Evolutionary conservation across 2,797 vertebrate genomes (phyloP), one percentile per base, ranked within the genome.

Genomic region (Pseudopleuronectes americanus): DNA sequence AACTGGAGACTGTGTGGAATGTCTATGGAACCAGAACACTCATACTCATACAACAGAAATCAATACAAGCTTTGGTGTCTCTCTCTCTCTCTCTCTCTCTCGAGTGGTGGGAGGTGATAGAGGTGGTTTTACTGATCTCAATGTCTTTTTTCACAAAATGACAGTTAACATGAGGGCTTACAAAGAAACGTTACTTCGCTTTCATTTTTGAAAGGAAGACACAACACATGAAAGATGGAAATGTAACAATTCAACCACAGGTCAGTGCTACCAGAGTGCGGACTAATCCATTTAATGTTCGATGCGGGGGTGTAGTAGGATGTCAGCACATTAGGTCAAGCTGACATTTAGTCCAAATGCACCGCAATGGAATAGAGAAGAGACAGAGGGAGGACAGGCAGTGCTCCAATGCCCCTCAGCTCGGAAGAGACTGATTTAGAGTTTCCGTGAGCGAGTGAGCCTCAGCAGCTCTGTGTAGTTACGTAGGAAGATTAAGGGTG

Each of bases 291-390:
- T 83, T 87, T 81, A 79, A 81, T 76, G 84, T 90, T 86, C 52
- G 67, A 88, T 81, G 64, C 61, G 26, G 64, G 64, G 43, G 54
- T 2, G 55, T 12, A 78, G 65, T 26, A 47, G 59, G 55, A 89
- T 8, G 77, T 70, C 68, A 56, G 73, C 74, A 23, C 45, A 77
- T 80, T 63, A 71, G 87, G 87, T 83, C 84, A 86, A 84, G 80
- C 70, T 84, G 89, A 90, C 86, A 91, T 86, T 89, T 83, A 79
- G 67, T 61, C 75, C 57, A 36, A 62, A 64, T 26, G 79, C 64
- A 52, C 47, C 57, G 67, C 1, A 17, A 47, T 58, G 55, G 63
- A 49, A 47, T 33, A 54, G 62, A 43, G 55, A 43, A 36, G 59
- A 55, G 65, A 49, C 6, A 52, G 3, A 4, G 51, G 13, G 58